A percentile compares a stretch with the other conserved stretches of the same genome.
These are phyloP conservation scores for Eurosta solidaginis DNA, from an alignment of 1,140 invertebrate species.

Conservation along the genomic window DNA sequence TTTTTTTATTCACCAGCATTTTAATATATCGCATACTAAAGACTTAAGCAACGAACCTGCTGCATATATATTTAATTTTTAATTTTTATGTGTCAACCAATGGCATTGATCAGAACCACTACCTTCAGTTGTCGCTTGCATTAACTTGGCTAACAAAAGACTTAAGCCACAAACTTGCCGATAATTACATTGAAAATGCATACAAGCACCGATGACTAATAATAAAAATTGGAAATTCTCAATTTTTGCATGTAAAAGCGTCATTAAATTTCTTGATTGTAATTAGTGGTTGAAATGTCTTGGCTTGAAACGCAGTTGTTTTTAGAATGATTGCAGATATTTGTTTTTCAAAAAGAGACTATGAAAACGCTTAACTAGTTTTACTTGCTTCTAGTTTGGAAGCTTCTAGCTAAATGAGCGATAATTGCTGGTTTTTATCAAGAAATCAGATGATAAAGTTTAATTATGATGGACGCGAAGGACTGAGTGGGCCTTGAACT, in stretches of 20 bases:
- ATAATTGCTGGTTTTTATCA: too few species aligned
- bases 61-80: not conserved
- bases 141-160: conserved; percentile 42
- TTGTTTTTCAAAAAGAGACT: too few species aligned
- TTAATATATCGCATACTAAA: not conserved
- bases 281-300: too few species aligned
- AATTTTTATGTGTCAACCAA: conserved; percentile 10
- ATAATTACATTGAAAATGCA: not conserved
- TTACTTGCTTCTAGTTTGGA: too few species aligned
- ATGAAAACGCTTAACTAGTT: too few species aligned
- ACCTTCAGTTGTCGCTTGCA: not conserved
- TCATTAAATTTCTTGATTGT: not conserved
- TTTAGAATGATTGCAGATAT: too few species aligned
- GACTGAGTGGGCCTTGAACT: too few species aligned
- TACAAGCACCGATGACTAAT: not conserved
- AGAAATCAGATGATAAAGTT: too few species aligned
- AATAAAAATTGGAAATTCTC: not conserved
- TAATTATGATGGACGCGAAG: too few species aligned
- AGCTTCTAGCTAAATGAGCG: too few species aligned
- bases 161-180: conserved; percentile 43
- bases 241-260: not conserved
- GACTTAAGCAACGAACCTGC: not conserved
- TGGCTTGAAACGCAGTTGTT: too few species aligned
- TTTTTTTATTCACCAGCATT: not conserved
- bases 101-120: conserved; percentile 16